Evolutionary conservation across 2,888 invertebrate species (phyloP).

Genomic region (Prionchulus punctatus): DNA sequence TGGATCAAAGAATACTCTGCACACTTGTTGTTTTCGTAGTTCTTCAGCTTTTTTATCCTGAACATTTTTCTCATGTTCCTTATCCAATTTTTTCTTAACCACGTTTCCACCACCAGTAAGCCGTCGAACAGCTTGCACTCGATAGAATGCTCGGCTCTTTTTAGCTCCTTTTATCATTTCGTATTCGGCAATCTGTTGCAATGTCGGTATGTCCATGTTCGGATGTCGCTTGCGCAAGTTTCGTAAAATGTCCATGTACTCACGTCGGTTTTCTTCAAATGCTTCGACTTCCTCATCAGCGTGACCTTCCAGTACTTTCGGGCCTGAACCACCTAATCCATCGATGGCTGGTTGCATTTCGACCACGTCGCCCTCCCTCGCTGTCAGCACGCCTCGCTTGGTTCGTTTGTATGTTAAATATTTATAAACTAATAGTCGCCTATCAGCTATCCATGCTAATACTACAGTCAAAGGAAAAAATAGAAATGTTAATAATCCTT

Average conservation of each 20-base stretch:
- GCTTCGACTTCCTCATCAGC: constrained; percentile 44
- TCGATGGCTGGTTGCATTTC: no score
- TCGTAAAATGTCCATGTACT: constrained; percentile 74
- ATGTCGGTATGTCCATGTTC: constrained; percentile 66
- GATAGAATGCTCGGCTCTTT: constrained; percentile 81
- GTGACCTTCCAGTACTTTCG: no score
- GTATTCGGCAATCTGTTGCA: constrained; percentile 64
- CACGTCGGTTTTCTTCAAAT: constrained; percentile 76
- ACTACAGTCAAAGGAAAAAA: constrained; percentile 90
- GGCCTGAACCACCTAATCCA: no score
- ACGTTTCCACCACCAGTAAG: constrained; percentile 84
- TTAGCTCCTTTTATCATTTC: constrained; percentile 47
- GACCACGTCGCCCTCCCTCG: no score
- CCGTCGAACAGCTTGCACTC: constrained; percentile 81
- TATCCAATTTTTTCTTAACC: no score
- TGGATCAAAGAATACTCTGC: no score
- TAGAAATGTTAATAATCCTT: constrained; percentile 75
- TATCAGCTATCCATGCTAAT: constrained; percentile 87
- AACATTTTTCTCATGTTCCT: no score
- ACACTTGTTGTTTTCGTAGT: no score
- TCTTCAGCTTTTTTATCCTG: no score
- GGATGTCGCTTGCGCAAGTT: constrained; percentile 80
- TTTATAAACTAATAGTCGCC: constrained; percentile 37
- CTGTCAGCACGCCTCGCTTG: no score
- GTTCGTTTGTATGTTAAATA: no score